Percentiles rank a stretch among this genome's conserved stretches.
Conservation (phyloP, 2,888 invertebrate species). For the Drosophila phalerata region DNA sequence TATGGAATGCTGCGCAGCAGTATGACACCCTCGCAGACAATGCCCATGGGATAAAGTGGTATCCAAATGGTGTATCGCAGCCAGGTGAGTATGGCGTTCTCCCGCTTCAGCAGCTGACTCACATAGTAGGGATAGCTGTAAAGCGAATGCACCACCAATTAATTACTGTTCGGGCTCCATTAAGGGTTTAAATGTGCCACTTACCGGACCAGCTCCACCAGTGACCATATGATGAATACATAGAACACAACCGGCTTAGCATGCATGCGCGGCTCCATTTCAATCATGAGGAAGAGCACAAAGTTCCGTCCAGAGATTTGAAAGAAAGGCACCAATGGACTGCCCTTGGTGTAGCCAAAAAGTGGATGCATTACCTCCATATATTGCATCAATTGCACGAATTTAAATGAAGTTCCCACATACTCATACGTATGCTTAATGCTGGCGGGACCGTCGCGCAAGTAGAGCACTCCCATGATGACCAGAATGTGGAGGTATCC, state of each 20-base stretch:
- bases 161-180: background rate
- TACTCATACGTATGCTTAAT: conserved; percentile 90
- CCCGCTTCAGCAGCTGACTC: conserved; percentile 90
- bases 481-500: conserved; percentile 92
- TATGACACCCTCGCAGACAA: conserved; percentile 94
- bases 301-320: conserved; percentile 93
- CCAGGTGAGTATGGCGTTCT: conserved; percentile 93
- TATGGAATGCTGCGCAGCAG: conserved; percentile 94
- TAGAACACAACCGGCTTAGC: conserved; percentile 94
- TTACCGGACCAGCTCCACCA: conserved; percentile 93
- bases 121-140: conserved; percentile 97
- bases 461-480: conserved; percentile 91
- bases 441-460: conserved; percentile 90
- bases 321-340: conserved; percentile 89
- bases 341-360: conserved; percentile 94
- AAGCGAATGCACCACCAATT: background rate
- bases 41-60: conserved; percentile 95
- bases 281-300: conserved; percentile 93
- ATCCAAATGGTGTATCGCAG: conserved; percentile 97
- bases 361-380: conserved; percentile 96
- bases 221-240: conserved; percentile 93
- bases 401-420: conserved; percentile 92
- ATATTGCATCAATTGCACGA: conserved; percentile 93
- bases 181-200: conserved; percentile 15
- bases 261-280: conserved; percentile 94